phyloP scores from a whole-genome alignment of 2,113 vertebrate species.

The Cyprinodon variegatus region DNA sequence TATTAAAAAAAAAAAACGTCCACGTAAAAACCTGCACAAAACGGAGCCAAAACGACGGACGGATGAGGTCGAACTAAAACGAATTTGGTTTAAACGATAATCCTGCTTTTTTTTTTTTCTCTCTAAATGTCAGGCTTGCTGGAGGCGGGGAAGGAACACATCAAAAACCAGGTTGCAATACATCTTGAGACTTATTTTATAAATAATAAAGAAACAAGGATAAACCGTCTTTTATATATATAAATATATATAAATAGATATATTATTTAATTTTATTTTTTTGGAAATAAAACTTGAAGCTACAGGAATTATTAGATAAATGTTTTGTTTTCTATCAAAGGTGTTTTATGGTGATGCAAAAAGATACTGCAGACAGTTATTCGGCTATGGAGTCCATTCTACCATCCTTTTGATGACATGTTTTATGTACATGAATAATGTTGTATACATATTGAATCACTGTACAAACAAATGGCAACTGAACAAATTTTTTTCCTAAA shows the following conservation, averaged over 20 bases:
- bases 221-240: conserved; percentile 81
- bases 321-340: conserved; percentile 79
- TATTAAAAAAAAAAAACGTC: conserved; percentile 52
- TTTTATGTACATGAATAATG: conserved; percentile 81
- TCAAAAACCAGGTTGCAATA: conserved; percentile 81
- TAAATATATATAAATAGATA: conserved; percentile 67
- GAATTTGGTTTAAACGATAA: conserved; percentile 52
- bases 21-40: conserved; percentile 36
- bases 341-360: conserved; percentile 79
- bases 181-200: conserved; percentile 85
- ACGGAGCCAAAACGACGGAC: conserved; percentile 17
- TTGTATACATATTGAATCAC: conserved; percentile 83
- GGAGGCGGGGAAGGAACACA: conserved; percentile 52
- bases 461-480: conserved; percentile 83
- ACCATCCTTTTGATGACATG: conserved; percentile 76
- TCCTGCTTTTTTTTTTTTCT: conserved; percentile 59
- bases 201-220: conserved; percentile 72
- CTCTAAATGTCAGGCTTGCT: conserved; percentile 62
- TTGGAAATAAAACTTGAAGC: conserved; percentile 82
- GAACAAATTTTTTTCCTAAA: conserved; percentile 73
- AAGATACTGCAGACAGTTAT: conserved; percentile 79
- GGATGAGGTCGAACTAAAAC: conserved; percentile 43
- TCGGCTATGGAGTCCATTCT: conserved; percentile 68
- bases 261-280: conserved; percentile 85
- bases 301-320: conserved; percentile 81